Percentiles rank a stretch among this genome's conserved stretches.
Conservation (phyloP, 1,140 invertebrate genomes). For the Drosophila lacteicornis region DNA sequence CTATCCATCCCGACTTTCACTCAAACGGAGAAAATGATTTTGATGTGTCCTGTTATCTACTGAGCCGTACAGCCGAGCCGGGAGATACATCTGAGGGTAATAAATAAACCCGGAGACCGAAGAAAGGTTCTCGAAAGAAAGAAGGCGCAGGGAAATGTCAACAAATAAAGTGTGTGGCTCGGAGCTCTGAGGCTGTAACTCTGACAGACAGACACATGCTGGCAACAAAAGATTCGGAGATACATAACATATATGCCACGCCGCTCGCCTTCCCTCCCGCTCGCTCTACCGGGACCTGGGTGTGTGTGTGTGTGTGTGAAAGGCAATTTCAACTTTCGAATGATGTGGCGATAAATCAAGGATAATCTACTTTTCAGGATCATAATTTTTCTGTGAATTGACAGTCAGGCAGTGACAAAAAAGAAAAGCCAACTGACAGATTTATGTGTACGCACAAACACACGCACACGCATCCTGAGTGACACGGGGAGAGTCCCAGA, state of each 20-base stretch:
- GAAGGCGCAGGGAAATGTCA: slow-evolving; percentile 63
- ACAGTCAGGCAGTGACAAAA: slow-evolving; percentile 81
- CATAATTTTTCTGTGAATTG: slow-evolving; percentile 85
- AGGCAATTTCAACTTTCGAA: slow-evolving; percentile 81
- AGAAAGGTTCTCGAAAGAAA: slow-evolving; percentile 45
- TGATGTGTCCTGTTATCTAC: slow-evolving; percentile 65
- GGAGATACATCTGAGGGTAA: slow-evolving; percentile 57
- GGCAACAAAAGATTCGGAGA: slow-evolving; percentile 76
- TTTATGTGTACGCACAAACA: slow-evolving; percentile 80
- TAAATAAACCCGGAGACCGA: slow-evolving; percentile 67
- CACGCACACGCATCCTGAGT: slow-evolving; percentile 43
- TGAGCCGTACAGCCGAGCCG: slow-evolving; percentile 19
- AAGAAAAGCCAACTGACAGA: slow-evolving; percentile 84
- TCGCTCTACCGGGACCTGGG: background rate
- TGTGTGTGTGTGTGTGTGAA: slow-evolving; percentile 39
- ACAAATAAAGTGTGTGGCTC: slow-evolving; percentile 75
- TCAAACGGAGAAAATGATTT: slow-evolving; percentile 70
- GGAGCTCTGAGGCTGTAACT: slow-evolving; percentile 54
- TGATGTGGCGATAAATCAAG: slow-evolving; percentile 84
- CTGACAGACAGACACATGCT: slow-evolving; percentile 67
- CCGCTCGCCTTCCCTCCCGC: slow-evolving; percentile 8
- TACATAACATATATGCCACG: slow-evolving; percentile 56
- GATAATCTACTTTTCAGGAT: slow-evolving; percentile 85
- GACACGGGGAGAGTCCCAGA: slow-evolving; percentile 11
- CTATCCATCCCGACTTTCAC: slow-evolving; percentile 65